These are phyloP conservation scores for Lordiphosa fenestrarum DNA, from an alignment of 2,888 invertebrate species.

Conservation along the genomic window DNA sequence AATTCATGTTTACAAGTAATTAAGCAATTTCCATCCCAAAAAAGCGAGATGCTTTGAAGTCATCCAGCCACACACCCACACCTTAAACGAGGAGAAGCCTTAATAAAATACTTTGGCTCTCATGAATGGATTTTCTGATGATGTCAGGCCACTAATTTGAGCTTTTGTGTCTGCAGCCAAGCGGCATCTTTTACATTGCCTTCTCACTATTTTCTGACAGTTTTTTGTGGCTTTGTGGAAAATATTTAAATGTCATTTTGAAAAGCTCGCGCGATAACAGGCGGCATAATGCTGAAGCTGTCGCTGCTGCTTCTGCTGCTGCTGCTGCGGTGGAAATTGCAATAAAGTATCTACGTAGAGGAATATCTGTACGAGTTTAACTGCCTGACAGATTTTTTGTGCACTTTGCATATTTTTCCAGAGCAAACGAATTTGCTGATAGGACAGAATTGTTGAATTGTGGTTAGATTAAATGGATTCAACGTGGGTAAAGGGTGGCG, in stretches of 20 bases:
- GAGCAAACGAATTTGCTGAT: constrained; percentile 26
- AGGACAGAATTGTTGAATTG: constrained; percentile 41
- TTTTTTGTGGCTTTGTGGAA: constrained; percentile 49
- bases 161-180: constrained; percentile 50
- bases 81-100: constrained; percentile 17
- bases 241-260: constrained; percentile 65
- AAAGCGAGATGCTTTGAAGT: constrained; percentile 55
- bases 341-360: constrained; percentile 46
- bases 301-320: neutral
- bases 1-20: constrained; percentile 73
- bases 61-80: constrained; percentile 10
- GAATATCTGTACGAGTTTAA: constrained; percentile 25
- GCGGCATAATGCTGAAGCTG: constrained; percentile 18
- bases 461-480: constrained; percentile 26
- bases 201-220: constrained; percentile 48
- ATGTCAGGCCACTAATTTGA: constrained; percentile 54
- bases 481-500: neutral
- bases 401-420: constrained; percentile 31
- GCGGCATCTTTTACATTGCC: constrained; percentile 25
- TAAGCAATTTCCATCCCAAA: constrained; percentile 58
- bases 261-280: constrained; percentile 43
- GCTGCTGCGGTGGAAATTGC: constrained; percentile 51
- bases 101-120: too few relatives aligned
- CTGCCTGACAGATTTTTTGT: constrained; percentile 24
- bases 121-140: constrained; percentile 34